These are phyloP conservation scores for Drosophila serrata DNA, from an alignment of 1,140 invertebrate species.

Conservation along the genomic window DNA sequence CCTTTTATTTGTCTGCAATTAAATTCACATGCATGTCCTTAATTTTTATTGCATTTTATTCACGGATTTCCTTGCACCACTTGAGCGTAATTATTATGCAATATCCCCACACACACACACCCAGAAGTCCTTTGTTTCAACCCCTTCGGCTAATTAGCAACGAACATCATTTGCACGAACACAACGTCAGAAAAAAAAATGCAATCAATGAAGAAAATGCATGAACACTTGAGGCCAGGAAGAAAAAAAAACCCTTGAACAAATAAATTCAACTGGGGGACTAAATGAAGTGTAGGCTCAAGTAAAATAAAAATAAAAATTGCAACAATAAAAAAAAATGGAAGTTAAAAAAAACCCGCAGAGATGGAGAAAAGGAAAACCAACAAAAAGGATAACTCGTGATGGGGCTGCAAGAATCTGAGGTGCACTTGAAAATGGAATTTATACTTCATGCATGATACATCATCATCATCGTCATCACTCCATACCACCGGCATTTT, in stretches of 20 bases:
- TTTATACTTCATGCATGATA: slow-evolving; percentile 83
- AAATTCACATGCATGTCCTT: slow-evolving; percentile 29
- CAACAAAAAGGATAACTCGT: slow-evolving; percentile 76
- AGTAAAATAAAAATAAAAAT: slow-evolving; percentile 68
- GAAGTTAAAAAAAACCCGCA: slow-evolving; percentile 11
- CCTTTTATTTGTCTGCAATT: slow-evolving; percentile 22
- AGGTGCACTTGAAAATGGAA: slow-evolving; percentile 79
- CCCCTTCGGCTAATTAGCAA: slow-evolving; percentile 68
- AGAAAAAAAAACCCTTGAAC: slow-evolving; percentile 40
- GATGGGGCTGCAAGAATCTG: slow-evolving; percentile 51
- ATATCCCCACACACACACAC: slow-evolving; percentile 22
- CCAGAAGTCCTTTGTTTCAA: slow-evolving; percentile 36
- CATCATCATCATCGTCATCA: slow-evolving; percentile 60
- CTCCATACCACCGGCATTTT: slow-evolving; percentile 59
- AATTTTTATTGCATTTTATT: slow-evolving; percentile 44
- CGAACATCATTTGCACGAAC: slow-evolving; percentile 30
- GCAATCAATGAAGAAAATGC: slow-evolving; percentile 81
- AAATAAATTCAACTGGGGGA: slow-evolving; percentile 73
- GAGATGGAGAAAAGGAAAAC: slow-evolving; percentile 40
- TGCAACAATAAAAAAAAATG: slow-evolving; percentile 11
- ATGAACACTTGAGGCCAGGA: slow-evolving; percentile 44
- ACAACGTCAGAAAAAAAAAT: slow-evolving; percentile 36
- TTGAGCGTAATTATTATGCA: slow-evolving; percentile 44
- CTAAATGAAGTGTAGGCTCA: slow-evolving; percentile 79
- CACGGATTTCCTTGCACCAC: slow-evolving; percentile 35